Percentiles rank a stretch among this genome's conserved stretches.
Conservation (phyloP, 2,797 vertebrate species). For the Alectoris magna region DNA sequence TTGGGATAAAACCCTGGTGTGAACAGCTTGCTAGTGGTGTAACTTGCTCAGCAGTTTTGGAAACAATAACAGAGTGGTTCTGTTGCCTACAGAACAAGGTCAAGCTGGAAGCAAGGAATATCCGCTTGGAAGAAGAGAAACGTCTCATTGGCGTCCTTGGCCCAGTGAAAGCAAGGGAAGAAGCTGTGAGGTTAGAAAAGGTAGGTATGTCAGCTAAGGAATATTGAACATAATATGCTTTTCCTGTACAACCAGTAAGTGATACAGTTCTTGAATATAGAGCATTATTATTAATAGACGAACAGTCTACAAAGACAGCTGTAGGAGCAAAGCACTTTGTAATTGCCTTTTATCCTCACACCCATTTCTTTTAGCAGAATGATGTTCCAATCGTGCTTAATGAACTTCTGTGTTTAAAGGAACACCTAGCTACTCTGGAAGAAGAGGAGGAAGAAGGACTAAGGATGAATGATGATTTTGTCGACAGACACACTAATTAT, state of each 20-base stretch:
- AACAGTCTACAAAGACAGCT: not conserved
- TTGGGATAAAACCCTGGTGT: not conserved
- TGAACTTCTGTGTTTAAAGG: constrained; percentile 76
- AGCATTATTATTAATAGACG: not conserved
- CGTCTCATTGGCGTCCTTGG: not conserved
- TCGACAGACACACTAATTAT: constrained; percentile 74
- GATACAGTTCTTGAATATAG: not conserved
- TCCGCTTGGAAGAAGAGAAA: constrained; percentile 6
- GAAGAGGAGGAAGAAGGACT: constrained; percentile 57
- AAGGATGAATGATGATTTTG: constrained; percentile 47
- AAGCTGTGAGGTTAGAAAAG: constrained; percentile 7
- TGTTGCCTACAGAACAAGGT: constrained; percentile 25
- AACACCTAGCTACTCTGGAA: constrained; percentile 71
- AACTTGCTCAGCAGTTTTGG: not conserved
- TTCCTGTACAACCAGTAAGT: not conserved
- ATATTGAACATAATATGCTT: not conserved
- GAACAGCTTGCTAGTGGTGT: not conserved
- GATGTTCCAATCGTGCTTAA: not conserved
- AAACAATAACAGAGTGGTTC: not conserved
- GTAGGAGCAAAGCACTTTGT: not conserved
- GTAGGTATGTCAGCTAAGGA: not conserved
- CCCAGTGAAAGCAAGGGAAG: constrained; percentile 13
- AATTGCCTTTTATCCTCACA: not conserved
- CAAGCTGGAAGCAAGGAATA: constrained; percentile 26
- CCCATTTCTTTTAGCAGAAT: not conserved